phyloP scores from a whole-genome alignment of 2,888 invertebrate species.

The Andrena praecox region DNA sequence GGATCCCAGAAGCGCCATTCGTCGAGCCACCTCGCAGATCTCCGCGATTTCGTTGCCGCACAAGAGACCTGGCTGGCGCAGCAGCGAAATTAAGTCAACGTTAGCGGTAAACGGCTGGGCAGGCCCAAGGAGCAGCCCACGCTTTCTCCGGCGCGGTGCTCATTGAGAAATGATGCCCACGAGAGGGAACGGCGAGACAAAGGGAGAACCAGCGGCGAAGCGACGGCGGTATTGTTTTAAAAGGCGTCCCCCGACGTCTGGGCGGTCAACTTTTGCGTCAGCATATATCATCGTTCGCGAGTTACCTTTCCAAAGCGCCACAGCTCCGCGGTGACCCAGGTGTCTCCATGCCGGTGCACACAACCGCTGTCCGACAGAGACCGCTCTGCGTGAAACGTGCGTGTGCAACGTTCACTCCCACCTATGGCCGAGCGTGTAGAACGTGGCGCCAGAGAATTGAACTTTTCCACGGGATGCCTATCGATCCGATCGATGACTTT shows the following conservation, averaged over 20 bases:
- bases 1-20: too few species aligned
- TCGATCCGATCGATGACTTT: constrained; percentile 71
- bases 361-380: constrained; percentile 3
- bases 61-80: neutral
- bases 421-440: constrained; percentile 23
- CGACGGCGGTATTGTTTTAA: constrained; percentile 63
- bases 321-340: constrained; percentile 35
- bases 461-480: constrained; percentile 70
- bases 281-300: constrained; percentile 69
- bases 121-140: constrained; percentile 64
- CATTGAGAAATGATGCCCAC: constrained; percentile 51
- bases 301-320: constrained; percentile 66
- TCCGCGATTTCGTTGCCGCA: neutral
- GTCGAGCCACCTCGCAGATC: too few species aligned
- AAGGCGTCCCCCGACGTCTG: constrained; percentile 62
- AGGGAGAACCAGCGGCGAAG: constrained; percentile 23
- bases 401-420: constrained; percentile 50
- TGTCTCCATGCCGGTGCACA: constrained; percentile 20
- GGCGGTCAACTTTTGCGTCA: constrained; percentile 65
- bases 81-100: constrained; percentile 58
- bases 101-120: constrained; percentile 67
- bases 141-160: constrained; percentile 46
- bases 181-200: neutral
- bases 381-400: constrained; percentile 51
- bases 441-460: constrained; percentile 70